Conservation (phyloP, 92 coral and sea anemone species). For the Porites cylindrica region DNA sequence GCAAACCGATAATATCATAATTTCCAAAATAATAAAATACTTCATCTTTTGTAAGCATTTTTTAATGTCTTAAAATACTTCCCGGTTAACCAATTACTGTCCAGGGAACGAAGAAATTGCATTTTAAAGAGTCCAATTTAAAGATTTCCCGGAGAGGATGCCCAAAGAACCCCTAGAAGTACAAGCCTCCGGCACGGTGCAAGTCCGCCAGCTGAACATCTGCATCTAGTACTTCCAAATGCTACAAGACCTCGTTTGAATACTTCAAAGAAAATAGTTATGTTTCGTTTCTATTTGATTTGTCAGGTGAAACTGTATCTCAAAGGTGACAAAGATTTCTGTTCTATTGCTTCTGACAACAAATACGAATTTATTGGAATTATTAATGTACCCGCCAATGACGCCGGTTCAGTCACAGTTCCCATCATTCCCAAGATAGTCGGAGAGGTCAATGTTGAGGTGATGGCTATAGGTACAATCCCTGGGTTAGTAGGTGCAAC, state of each 20-base stretch:
- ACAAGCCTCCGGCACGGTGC: background rate
- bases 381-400: slow-evolving; percentile 44
- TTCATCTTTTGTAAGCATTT: background rate
- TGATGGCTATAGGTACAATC: slow-evolving; percentile 11
- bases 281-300: background rate
- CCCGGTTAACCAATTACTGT: slow-evolving; percentile 22
- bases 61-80: slow-evolving; percentile 15
- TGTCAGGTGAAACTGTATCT: slow-evolving; percentile 30
- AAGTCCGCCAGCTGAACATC: too few relatives aligned
- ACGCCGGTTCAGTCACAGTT: slow-evolving; percentile 66
- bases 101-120: background rate
- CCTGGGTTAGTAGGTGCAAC: background rate
- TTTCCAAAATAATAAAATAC: slow-evolving; percentile 4
- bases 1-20: slow-evolving; percentile 24
- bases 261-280: background rate
- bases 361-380: slow-evolving; percentile 2
- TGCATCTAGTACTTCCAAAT: background rate
- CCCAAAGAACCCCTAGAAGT: background rate
- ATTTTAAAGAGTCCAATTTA: too few relatives aligned
- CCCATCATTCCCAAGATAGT: slow-evolving; percentile 79
- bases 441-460: slow-evolving; percentile 73
- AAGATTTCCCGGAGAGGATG: background rate
- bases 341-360: slow-evolving; percentile 53
- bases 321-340: slow-evolving; percentile 70
- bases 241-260: too few relatives aligned